Percentiles rank a stretch among this genome's conserved stretches.
phyloP scores from a whole-genome alignment of 1,140 invertebrate genomes.

The Holotrichia oblita region DNA sequence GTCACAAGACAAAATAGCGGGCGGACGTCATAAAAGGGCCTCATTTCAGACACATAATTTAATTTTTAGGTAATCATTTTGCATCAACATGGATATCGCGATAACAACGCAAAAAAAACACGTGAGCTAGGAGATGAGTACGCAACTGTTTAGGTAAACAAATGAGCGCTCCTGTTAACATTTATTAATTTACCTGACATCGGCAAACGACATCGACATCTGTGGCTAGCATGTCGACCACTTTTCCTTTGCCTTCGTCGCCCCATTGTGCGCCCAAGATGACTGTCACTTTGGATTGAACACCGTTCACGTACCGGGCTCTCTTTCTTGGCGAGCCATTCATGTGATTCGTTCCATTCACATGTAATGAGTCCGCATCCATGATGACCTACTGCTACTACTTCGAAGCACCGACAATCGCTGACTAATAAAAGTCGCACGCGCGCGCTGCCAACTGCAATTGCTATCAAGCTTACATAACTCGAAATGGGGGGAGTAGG shows the following conservation, averaged over 20 bases:
- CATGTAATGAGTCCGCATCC: neutral
- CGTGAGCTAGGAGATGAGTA: neutral
- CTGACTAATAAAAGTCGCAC: neutral
- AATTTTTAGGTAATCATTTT: neutral
- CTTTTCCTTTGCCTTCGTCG: constrained; percentile 99
- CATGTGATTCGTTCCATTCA: constrained; percentile 34
- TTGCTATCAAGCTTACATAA: too few species aligned
- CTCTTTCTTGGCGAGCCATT: constrained; percentile 58
- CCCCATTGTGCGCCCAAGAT: constrained; percentile 99
- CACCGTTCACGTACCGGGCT: constrained; percentile 51
- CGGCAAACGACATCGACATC: constrained; percentile 93
- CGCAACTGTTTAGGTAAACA: constrained; percentile 17
- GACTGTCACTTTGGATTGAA: constrained; percentile 81
- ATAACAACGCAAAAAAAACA: neutral
- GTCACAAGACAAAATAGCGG: constrained; percentile 17
- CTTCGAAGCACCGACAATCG: constrained; percentile 4
- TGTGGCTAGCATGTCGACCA: constrained; percentile 96
- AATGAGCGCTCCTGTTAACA: neutral
- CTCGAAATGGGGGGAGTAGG: too few species aligned
- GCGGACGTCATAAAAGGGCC: neutral
- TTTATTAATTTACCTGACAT: constrained; percentile 85
- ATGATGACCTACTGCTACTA: neutral
- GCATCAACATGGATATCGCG: neutral
- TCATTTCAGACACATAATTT: neutral
- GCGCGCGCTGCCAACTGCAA: neutral